Evolutionary conservation across 2,113 vertebrate species (phyloP).

Genomic region (Dendrocopos noguchii): DNA sequence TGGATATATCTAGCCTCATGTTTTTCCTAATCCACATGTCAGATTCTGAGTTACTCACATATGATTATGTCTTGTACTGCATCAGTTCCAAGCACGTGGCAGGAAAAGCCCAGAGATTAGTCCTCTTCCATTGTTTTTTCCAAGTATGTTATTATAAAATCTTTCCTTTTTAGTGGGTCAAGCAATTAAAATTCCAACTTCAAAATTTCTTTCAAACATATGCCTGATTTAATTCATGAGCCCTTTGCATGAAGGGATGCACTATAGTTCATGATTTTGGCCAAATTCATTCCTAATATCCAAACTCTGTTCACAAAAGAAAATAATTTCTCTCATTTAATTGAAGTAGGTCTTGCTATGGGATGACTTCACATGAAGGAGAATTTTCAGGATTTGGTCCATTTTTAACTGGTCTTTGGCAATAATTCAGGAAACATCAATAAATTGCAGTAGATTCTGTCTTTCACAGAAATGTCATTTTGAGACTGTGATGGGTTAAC

Average conservation of each 20-base stretch:
- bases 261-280: neutral
- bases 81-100: neutral
- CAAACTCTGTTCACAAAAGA: neutral
- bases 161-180: neutral
- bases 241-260: neutral
- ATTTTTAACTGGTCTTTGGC: neutral
- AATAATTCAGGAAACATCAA: neutral
- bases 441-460: neutral
- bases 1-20: neutral
- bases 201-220: neutral
- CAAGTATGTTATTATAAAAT: neutral
- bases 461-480: neutral
- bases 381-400: neutral
- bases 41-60: neutral
- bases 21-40: neutral
- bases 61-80: neutral
- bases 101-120: neutral
- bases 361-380: neutral
- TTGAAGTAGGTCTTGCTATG: neutral
- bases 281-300: neutral
- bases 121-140: neutral
- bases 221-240: neutral
- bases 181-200: neutral
- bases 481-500: neutral
- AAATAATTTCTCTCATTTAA: neutral